A percentile compares a stretch with the other conserved stretches of the same genome.
phyloP scores from a whole-genome alignment of 2,888 invertebrate species.

The Phasia obesa region DNA sequence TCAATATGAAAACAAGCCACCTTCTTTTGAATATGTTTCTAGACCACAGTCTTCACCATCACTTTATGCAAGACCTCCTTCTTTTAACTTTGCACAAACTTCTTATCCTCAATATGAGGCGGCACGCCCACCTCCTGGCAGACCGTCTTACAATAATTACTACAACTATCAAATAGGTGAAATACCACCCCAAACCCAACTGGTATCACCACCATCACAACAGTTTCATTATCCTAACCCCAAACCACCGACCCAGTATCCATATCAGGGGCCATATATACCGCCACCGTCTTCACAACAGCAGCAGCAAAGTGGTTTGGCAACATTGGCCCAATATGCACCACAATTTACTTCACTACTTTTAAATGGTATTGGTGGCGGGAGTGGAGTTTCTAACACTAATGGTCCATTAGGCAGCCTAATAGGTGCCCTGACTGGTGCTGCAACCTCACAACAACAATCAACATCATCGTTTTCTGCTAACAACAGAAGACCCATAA shows the following conservation, averaged over 20 bases:
- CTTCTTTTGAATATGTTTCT: conserved; percentile 46
- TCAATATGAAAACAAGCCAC: conserved; percentile 57
- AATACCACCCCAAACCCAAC: conserved; percentile 74
- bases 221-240: conserved; percentile 73
- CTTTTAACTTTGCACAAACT: conserved; percentile 52
- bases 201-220: conserved; percentile 68
- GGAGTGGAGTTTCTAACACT: conserved; percentile 53
- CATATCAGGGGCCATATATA: conserved; percentile 69
- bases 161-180: conserved; percentile 79
- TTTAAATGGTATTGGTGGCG: conserved; percentile 73
- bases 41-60: conserved; percentile 56
- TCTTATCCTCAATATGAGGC: conserved; percentile 49
- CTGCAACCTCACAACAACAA: conserved; percentile 39
- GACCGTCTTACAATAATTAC: conserved; percentile 74
- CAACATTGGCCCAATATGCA: conserved; percentile 79
- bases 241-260: conserved; percentile 59
- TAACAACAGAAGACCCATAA: conserved; percentile 75
- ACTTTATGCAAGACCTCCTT: conserved; percentile 63
- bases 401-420: conserved; percentile 77
- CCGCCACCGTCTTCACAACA: conserved; percentile 66
- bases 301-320: conserved; percentile 73
- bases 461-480: conserved; percentile 51
- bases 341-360: conserved; percentile 81
- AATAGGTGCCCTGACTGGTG: conserved; percentile 78
- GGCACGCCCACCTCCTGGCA: conserved; percentile 23